Conservation (phyloP, 2,888 invertebrate species). For the Dexiosoma caninum region DNA sequence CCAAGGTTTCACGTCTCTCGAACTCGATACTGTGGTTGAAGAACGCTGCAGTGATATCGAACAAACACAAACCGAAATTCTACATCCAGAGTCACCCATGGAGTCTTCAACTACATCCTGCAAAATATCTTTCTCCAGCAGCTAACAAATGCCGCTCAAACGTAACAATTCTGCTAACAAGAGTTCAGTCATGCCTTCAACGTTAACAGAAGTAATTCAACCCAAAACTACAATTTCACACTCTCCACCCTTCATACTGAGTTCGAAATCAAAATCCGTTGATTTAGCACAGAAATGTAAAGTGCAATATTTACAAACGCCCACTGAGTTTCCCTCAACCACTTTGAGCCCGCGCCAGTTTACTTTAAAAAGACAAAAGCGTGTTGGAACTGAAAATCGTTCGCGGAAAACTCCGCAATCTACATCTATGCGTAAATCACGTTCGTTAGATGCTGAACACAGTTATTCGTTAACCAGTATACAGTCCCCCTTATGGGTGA, state of each 20-base stretch:
- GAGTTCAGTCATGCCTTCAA: slow-evolving; percentile 55
- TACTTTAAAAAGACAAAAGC: slow-evolving; percentile 49
- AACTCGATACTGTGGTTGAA: slow-evolving; percentile 90
- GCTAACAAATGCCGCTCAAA: slow-evolving; percentile 71
- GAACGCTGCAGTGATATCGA: slow-evolving; percentile 91
- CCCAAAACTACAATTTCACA: slow-evolving; percentile 14
- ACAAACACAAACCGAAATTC: slow-evolving; percentile 80
- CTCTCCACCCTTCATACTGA: slow-evolving; percentile 24
- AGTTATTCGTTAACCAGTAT: slow-evolving; percentile 78
- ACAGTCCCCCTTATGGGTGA: slow-evolving; percentile 89
- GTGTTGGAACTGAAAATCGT: slow-evolving; percentile 63
- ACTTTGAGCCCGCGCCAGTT: slow-evolving; percentile 42
- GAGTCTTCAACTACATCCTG: slow-evolving; percentile 72
- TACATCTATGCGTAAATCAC: slow-evolving; percentile 70
- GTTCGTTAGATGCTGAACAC: slow-evolving; percentile 71
- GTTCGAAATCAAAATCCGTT: slow-evolving; percentile 47
- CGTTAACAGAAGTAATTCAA: slow-evolving; percentile 14
- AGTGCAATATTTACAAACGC: slow-evolving; percentile 59
- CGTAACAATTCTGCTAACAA: slow-evolving; percentile 43
- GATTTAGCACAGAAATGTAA: slow-evolving; percentile 38
- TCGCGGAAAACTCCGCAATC: slow-evolving; percentile 37
- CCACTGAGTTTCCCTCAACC: slow-evolving; percentile 51
- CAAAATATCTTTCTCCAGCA: slow-evolving; percentile 74
- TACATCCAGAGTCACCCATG: slow-evolving; percentile 76
- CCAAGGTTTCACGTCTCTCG: slow-evolving; percentile 86